Conservation (phyloP, 1,140 invertebrate genomes). For the Achroia grisella region DNA sequence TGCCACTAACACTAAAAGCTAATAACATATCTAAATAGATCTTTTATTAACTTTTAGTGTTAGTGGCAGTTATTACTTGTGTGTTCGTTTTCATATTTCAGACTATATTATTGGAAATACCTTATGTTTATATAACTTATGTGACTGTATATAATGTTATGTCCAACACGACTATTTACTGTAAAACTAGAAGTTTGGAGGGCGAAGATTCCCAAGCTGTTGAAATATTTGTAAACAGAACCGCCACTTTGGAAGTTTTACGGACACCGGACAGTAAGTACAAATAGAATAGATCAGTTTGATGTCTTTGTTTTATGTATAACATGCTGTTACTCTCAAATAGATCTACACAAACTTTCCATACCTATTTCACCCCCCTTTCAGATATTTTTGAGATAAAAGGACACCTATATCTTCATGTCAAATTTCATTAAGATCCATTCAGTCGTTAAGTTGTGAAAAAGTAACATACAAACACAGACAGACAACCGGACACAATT, state of each 20-base stretch:
- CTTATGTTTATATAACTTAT: slow-evolving; percentile 40
- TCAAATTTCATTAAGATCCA: too few relatives aligned
- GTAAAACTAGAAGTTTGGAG: slow-evolving; percentile 28
- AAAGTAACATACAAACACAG: too few relatives aligned
- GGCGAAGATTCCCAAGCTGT: slow-evolving; percentile 17
- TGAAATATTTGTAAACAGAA: slow-evolving; percentile 33
- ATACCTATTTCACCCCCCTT: too few relatives aligned
- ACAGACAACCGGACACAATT: too few relatives aligned
- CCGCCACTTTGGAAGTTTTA: slow-evolving; percentile 32
- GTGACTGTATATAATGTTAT: slow-evolving; percentile 23
- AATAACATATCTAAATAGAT: too few relatives aligned
- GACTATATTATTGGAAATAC: slow-evolving; percentile 34
- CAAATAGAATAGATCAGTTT: not conserved
- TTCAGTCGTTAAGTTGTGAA: too few relatives aligned
- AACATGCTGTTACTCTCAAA: not conserved
- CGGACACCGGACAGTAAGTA: slow-evolving; percentile 29
- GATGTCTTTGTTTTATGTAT: not conserved
- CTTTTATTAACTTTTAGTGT: too few relatives aligned
- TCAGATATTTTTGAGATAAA: too few relatives aligned
- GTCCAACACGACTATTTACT: slow-evolving; percentile 32
- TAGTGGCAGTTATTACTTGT: too few relatives aligned
- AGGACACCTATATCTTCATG: too few relatives aligned
- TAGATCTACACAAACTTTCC: too few relatives aligned
- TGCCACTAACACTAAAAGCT: too few relatives aligned
- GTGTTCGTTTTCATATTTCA: slow-evolving; percentile 21